A percentile compares a stretch with the other conserved stretches of the same genome.
Conservation (phyloP, 2,797 vertebrate genomes). For the Acanthiza pusilla region DNA sequence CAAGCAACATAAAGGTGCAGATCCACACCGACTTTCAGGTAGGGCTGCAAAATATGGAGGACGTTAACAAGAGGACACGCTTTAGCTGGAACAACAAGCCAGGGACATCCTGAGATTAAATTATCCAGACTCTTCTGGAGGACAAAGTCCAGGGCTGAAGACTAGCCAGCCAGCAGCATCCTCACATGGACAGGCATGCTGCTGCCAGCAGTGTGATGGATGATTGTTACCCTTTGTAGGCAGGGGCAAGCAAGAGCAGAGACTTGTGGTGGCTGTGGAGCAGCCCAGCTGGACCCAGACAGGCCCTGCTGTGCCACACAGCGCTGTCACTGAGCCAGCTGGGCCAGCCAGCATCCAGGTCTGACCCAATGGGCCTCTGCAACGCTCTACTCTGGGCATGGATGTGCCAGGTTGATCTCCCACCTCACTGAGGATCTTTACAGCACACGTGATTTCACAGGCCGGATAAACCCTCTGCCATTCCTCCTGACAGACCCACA, state of each 20-base stretch:
- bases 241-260: neutral
- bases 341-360: neutral
- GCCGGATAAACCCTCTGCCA: neutral
- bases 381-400: neutral
- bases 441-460: neutral
- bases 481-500: neutral
- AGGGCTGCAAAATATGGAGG: neutral
- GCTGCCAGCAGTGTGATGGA: neutral
- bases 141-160: neutral
- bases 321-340: neutral
- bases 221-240: neutral
- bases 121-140: neutral
- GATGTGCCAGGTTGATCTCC: neutral
- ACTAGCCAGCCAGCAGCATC: neutral
- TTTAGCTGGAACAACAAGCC: neutral
- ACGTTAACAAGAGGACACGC: neutral
- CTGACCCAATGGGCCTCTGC: neutral
- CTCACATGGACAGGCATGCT: rapidly evolving
- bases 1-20: neutral
- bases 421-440: neutral
- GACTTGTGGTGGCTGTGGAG: neutral
- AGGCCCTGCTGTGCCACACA: neutral
- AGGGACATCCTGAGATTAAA: neutral
- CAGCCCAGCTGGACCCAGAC: neutral
- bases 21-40: neutral